Conservation (phyloP, 2,888 invertebrate species). For the Adela reaumurella region DNA sequence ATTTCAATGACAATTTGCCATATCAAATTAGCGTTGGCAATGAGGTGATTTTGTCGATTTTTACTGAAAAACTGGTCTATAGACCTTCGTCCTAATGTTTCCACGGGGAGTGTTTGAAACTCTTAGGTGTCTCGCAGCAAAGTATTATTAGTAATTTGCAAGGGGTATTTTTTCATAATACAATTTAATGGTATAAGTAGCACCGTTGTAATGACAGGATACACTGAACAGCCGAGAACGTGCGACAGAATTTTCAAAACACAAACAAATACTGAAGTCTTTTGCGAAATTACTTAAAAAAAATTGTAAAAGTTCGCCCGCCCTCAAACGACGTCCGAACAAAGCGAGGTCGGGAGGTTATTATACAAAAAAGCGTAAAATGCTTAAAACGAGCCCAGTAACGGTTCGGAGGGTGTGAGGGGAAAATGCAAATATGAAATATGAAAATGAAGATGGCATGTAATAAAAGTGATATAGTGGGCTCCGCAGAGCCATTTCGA, state of each 20-base stretch:
- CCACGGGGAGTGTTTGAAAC: too few relatives aligned
- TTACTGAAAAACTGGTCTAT: too few relatives aligned
- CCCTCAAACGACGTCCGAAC: constrained; percentile 24
- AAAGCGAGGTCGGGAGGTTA: constrained; percentile 21
- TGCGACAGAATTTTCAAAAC: neutral
- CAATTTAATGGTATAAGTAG: too few relatives aligned
- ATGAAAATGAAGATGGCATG: constrained; percentile 68
- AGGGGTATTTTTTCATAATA: too few relatives aligned
- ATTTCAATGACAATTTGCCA: too few relatives aligned
- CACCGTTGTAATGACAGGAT: too few relatives aligned
- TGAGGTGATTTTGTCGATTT: too few relatives aligned
- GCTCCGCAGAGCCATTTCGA: constrained; percentile 74
- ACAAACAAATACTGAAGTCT: neutral
- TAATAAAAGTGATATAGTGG: constrained; percentile 78
- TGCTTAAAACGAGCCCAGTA: constrained; percentile 31
- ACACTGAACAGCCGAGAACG: too few relatives aligned
- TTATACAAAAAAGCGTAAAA: constrained; percentile 49
- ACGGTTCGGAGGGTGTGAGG: constrained; percentile 15
- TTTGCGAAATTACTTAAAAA: neutral
- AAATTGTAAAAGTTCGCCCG: neutral
- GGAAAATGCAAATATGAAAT: constrained; percentile 59
- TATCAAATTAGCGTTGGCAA: too few relatives aligned
- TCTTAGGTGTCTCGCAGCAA: too few relatives aligned
- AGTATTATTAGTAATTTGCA: too few relatives aligned
- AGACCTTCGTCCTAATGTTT: too few relatives aligned